phyloP scores from a whole-genome alignment of 2,113 vertebrate genomes.

The Amazona guildingii region DNA sequence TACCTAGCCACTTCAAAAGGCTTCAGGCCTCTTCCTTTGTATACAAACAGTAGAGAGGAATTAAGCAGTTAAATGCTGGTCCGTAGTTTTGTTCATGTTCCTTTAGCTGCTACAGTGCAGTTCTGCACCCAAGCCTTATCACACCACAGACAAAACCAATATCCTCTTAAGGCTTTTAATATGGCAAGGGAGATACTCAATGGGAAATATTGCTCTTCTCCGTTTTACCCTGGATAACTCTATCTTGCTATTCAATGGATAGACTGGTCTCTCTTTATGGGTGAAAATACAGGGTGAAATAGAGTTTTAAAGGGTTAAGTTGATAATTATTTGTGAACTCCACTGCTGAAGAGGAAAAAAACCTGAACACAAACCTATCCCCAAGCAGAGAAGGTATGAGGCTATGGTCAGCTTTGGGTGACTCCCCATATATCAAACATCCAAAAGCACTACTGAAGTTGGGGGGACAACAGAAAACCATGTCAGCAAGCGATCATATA shows the following conservation, averaged over 20 bases:
- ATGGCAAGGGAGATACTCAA: background rate
- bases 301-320: background rate
- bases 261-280: background rate
- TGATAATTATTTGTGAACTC: background rate
- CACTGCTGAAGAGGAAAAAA: background rate
- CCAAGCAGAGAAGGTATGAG: background rate
- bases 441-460: background rate
- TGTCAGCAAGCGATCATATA: fast-evolving
- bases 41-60: background rate
- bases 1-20: background rate
- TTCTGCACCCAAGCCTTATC: background rate
- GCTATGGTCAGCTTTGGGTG: background rate
- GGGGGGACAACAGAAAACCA: background rate
- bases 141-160: background rate
- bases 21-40: background rate
- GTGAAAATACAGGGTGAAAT: background rate
- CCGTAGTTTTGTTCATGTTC: background rate
- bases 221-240: background rate
- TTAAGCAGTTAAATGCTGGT: background rate
- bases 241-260: background rate
- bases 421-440: background rate
- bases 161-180: background rate
- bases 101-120: fast-evolving
- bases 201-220: background rate
- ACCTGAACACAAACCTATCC: background rate